Conservation (phyloP, 2,888 invertebrate genomes). For the Acholoe squamosa region DNA sequence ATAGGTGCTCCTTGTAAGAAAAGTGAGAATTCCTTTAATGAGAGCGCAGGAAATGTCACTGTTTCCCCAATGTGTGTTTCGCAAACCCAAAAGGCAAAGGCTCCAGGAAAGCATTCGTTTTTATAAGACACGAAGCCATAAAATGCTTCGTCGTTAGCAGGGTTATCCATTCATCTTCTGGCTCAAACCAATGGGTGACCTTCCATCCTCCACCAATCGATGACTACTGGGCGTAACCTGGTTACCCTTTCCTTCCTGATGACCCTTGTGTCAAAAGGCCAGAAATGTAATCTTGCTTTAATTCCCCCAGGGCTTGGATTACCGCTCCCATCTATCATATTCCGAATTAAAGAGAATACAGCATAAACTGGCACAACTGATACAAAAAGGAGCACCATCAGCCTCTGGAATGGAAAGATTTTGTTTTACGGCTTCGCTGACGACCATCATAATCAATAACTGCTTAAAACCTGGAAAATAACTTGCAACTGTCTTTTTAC, state of each 20-base stretch:
- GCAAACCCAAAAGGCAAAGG: too few species aligned
- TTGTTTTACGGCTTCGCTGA: not conserved
- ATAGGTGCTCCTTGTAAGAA: not conserved
- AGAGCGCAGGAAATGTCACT: too few species aligned
- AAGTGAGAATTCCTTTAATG: too few species aligned
- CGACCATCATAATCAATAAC: slow-evolving; percentile 39
- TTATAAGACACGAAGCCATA: too few species aligned
- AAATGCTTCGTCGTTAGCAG: not conserved
- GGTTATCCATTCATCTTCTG: not conserved
- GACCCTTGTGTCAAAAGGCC: slow-evolving; percentile 39
- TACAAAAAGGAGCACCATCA: not conserved
- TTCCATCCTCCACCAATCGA: not conserved
- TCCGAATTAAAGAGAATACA: slow-evolving; percentile 32
- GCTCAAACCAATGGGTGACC: not conserved
- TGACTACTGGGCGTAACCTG: slow-evolving; percentile 18
- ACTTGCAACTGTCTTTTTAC: not conserved
- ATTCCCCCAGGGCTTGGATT: slow-evolving; percentile 33
- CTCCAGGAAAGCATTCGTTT: too few species aligned
- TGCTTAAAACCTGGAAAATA: slow-evolving; percentile 13
- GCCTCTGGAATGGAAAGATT: not conserved
- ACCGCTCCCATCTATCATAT: slow-evolving; percentile 31
- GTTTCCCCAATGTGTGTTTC: too few species aligned
- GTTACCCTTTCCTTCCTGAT: not conserved
- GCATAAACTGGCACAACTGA: not conserved
- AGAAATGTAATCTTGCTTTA: slow-evolving; percentile 5